Percentiles rank a stretch among this genome's conserved stretches.
Conservation (phyloP, 2,888 invertebrate genomes). For the Apantesis nais region DNA sequence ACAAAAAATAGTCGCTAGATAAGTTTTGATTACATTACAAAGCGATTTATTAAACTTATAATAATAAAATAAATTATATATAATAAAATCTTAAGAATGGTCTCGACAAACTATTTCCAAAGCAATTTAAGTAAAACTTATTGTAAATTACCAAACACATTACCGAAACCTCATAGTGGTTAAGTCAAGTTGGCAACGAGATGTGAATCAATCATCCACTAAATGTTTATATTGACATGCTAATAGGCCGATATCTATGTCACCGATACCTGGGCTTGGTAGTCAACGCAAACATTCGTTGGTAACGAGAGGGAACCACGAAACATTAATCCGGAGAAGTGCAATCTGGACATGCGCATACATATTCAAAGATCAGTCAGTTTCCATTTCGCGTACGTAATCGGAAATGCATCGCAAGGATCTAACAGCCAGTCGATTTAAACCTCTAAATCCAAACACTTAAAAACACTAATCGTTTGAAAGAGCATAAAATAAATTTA, state of each 20-base stretch:
- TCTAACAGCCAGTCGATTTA: conserved; percentile 57
- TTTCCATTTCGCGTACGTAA: conserved; percentile 82
- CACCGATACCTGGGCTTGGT: conserved; percentile 44
- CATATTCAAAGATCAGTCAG: conserved; percentile 81
- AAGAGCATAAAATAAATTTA: conserved; percentile 58
- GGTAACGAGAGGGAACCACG: conserved; percentile 48
- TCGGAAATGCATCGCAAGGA: conserved; percentile 73
- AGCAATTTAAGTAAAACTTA: not conserved
- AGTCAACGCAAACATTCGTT: conserved; percentile 50
- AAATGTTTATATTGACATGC: conserved; percentile 56
- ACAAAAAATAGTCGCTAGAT: not conserved
- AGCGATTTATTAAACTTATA: not conserved
- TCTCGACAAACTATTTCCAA: not conserved
- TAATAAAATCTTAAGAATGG: not conserved
- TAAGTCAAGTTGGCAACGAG: conserved; percentile 26
- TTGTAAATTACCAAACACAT: conserved; percentile 28
- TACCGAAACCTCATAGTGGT: conserved; percentile 32
- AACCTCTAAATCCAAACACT: conserved; percentile 53
- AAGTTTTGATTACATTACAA: not conserved
- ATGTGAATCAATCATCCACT: conserved; percentile 42
- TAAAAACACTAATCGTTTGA: conserved; percentile 50
- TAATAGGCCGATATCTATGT: conserved; percentile 59
- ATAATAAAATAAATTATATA: not conserved
- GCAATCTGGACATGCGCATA: conserved; percentile 66
- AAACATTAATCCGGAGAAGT: conserved; percentile 52